Evolutionary conservation across 2,888 invertebrate genomes (phyloP).

Genomic region (Meloe dianella): DNA sequence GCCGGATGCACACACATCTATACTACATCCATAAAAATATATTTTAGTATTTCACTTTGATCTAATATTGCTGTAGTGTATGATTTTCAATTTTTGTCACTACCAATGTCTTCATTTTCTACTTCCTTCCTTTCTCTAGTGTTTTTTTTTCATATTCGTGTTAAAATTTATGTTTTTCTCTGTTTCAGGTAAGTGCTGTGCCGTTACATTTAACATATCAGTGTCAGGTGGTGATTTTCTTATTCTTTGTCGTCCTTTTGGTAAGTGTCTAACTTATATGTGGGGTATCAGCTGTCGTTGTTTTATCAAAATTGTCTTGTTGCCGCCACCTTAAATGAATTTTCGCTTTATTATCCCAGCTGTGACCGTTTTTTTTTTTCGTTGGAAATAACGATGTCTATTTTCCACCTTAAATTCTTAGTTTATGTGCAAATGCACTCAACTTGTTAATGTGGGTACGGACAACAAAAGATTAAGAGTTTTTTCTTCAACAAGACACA

Average conservation of each 20-base stretch:
- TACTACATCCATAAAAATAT: conserved; percentile 40
- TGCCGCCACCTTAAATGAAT: conserved; percentile 41
- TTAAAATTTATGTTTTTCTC: conserved; percentile 15
- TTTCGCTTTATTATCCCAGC: conserved; percentile 46
- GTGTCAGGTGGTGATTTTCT: conserved; percentile 26
- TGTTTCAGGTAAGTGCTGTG: conserved; percentile 33
- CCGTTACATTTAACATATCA: conserved; percentile 3
- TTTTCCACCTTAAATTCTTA: conserved; percentile 27
- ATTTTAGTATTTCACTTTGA: conserved; percentile 19
- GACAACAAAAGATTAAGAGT: background rate
- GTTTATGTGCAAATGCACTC: conserved; percentile 34
- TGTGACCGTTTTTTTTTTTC: conserved; percentile 40
- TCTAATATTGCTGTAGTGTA: conserved; percentile 13
- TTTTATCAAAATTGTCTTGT: conserved; percentile 43
- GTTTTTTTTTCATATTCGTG: background rate
- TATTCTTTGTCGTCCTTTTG: background rate
- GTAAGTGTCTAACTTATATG: conserved; percentile 22
- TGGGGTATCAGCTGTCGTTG: conserved; percentile 50
- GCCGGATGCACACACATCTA: conserved; percentile 27
- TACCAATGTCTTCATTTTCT: background rate
- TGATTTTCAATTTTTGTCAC: conserved; percentile 20
- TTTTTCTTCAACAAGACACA: background rate
- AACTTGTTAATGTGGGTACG: conserved; percentile 30
- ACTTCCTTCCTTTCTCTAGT: no score
- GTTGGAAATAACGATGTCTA: conserved; percentile 22